Conservation (phyloP, 2,888 invertebrate genomes). For the Papilio gigon region DNA sequence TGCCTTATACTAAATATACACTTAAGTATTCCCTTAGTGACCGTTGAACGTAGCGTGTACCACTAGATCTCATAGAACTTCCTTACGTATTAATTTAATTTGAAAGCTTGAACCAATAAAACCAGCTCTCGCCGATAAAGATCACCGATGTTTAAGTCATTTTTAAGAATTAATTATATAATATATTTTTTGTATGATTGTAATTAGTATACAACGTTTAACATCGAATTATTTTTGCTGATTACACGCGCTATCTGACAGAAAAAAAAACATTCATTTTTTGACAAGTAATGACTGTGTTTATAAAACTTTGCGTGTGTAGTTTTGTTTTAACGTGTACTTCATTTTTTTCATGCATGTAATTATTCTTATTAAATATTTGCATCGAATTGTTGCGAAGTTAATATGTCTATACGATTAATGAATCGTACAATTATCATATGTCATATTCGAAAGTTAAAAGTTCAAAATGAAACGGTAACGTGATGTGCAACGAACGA, state of each 20-base stretch:
- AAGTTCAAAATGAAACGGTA: background rate
- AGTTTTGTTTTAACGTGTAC: background rate
- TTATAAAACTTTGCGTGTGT: background rate
- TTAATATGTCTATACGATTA: background rate
- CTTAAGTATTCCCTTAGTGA: background rate
- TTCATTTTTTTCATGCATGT: background rate
- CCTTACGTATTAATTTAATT: too few species aligned
- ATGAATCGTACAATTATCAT: background rate
- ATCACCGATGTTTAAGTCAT: background rate
- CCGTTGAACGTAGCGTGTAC: background rate
- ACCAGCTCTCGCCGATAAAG: background rate
- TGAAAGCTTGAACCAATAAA: too few species aligned
- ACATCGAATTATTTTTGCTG: background rate
- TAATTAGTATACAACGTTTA: background rate
- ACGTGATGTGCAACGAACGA: constrained; percentile 49
- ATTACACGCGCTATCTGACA: background rate
- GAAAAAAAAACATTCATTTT: background rate
- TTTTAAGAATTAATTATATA: background rate
- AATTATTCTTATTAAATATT: background rate
- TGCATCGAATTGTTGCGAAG: background rate
- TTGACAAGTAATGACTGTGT: background rate
- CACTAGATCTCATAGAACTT: background rate
- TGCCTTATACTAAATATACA: too few species aligned
- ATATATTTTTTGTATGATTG: too few species aligned
- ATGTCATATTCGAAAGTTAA: background rate